A percentile compares a stretch with the other conserved stretches of the same genome.
These are phyloP conservation scores for Clitarchus hookeri DNA, from an alignment of 2,888 invertebrate genomes.

Conservation along the genomic window DNA sequence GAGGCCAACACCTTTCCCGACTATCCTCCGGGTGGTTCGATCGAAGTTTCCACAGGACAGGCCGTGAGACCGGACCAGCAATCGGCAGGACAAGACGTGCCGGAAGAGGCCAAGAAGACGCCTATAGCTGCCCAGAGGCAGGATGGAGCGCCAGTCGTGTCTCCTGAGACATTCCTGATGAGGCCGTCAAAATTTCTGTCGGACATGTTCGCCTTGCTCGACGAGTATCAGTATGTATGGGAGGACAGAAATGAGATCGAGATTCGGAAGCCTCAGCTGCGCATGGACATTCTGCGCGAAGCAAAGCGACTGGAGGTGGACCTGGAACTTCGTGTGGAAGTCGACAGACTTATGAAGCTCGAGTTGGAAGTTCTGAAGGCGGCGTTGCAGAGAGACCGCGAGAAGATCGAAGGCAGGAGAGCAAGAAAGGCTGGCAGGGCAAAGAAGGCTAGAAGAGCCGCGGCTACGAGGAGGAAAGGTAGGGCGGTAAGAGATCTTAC, in stretches of 20 bases:
- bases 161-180: constrained; percentile 39
- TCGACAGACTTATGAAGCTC: constrained; percentile 69
- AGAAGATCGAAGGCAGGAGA: constrained; percentile 48
- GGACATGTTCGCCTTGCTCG: neutral
- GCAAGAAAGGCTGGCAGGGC: constrained; percentile 46
- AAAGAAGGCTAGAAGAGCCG: constrained; percentile 47
- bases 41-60: constrained; percentile 63
- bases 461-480: constrained; percentile 52
- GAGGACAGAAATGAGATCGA: constrained; percentile 56
- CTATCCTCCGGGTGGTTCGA: constrained; percentile 71
- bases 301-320: constrained; percentile 68
- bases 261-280: constrained; percentile 65
- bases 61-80: constrained; percentile 65
- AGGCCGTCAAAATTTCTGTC: constrained; percentile 39
- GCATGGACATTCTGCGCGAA: constrained; percentile 68
- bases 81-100: constrained; percentile 52
- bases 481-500: constrained; percentile 62
- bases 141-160: constrained; percentile 53
- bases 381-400: constrained; percentile 58
- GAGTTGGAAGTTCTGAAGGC: constrained; percentile 61
- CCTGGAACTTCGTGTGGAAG: constrained; percentile 66
- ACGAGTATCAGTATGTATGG: constrained; percentile 52
- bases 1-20: constrained; percentile 67
- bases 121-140: constrained; percentile 52
- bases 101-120: constrained; percentile 45